Base-by-base conservation (phyloP, 2,888 invertebrate species). In the Nemotelus pantherinus region DNA sequence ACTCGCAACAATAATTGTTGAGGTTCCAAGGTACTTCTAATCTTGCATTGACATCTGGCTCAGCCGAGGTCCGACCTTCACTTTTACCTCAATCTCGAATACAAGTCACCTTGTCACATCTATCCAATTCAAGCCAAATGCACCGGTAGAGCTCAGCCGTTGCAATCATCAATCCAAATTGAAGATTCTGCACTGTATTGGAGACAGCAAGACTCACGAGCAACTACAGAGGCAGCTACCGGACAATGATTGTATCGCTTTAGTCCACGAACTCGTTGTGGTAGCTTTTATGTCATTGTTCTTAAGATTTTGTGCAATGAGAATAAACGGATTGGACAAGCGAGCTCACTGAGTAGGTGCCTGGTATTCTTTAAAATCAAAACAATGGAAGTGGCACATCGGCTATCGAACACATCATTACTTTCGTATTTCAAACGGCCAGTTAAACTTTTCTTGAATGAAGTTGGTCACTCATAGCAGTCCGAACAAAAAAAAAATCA, bases 41-140 rank as follows among this genome's bases (percentile, higher is more conserved):
- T 68, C 68, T 68, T 41, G 53, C 50, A 50, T 68, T 68, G 68
- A 44, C 68, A 68, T 68, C 68, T 48, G 68, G 68, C 25, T 25
- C 5, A 50, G 39, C 44, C 39, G 50, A 53, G 68, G 50, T 25
- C 41, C 68, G 68, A 68, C 68, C 68, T 68, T 68, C 68, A 68
- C 68, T 68, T 53, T 68, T 68, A 68, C 68, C 68, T 68, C 68
- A 68, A 47, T 50, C 50, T 48, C 39, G 43, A 63, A 63, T 43
- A 63, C 39, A 47, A 50, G 50, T 50, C 48, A 7, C 7, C 39
- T 25, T 43, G 43, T 68, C 68, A 50, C 48, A 68, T 68, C 25
- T 1, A 25, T 25, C 68, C 41, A 68, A 68, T 50, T 63, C 44
- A 48, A 68, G 50, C 50, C 48, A 68, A 68, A 9, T 68, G 68